Conservation (phyloP, 2,797 vertebrate genomes). For the Gadopsis bispinosus region DNA sequence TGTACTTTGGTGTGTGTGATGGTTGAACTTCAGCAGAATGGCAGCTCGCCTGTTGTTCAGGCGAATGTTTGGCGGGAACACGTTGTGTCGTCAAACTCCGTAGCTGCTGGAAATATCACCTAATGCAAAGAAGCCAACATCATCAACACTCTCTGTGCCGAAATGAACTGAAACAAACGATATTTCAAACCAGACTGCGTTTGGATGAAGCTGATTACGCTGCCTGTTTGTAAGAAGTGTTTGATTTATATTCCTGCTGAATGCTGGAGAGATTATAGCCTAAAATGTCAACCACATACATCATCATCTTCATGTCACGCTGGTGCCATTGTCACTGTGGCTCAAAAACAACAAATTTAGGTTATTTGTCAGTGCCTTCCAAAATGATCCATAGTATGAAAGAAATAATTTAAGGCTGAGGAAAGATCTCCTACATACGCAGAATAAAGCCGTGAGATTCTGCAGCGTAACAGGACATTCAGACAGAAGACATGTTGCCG, state of each 20-base stretch:
- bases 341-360: not conserved
- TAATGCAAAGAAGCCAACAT: not conserved
- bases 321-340: not conserved
- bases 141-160: not conserved
- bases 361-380: not conserved
- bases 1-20: not conserved
- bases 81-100: no score
- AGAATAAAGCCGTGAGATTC: not conserved
- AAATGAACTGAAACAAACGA: not conserved
- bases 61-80: not conserved
- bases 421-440: not conserved
- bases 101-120: no score
- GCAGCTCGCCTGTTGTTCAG: not conserved
- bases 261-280: not conserved
- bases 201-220: not conserved
- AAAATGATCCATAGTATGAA: not conserved
- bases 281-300: slow-evolving; percentile 25
- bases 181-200: not conserved
- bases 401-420: no score
- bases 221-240: not conserved
- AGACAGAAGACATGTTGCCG: not conserved
- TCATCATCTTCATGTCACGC: slow-evolving; percentile 11
- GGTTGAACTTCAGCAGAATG: not conserved
- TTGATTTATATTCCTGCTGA: slow-evolving; percentile 4
- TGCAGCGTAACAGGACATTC: not conserved